These are phyloP conservation scores for Cyclargus thomasi DNA, from an alignment of 1,140 invertebrate species.

Conservation along the genomic window DNA sequence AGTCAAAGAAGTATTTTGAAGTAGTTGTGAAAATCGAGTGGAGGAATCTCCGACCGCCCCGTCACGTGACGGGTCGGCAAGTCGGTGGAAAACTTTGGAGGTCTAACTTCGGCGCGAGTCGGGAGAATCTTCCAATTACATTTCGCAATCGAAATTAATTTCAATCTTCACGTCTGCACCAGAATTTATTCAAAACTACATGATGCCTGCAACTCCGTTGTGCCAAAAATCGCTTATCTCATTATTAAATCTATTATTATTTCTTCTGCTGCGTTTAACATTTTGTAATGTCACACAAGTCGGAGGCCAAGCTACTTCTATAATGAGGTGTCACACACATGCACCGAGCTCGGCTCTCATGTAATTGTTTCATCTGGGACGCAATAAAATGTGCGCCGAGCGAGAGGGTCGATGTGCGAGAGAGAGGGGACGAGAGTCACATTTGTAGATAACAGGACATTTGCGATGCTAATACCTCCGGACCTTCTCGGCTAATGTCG, in stretches of 20 bases:
- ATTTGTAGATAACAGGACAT: not conserved
- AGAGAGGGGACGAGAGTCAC: not conserved
- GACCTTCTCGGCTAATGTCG: not conserved
- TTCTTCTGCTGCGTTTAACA: not conserved
- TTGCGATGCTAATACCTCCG: not conserved
- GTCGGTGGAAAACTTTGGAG: too few species aligned
- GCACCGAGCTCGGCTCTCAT: not conserved
- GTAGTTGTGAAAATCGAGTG: too few species aligned
- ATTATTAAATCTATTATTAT: not conserved
- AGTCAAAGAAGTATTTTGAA: too few species aligned
- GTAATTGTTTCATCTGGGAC: not conserved
- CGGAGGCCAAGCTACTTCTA: not conserved
- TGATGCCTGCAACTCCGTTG: too few species aligned
- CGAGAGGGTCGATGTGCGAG: not conserved
- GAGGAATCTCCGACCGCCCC: too few species aligned
- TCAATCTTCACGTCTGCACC: not conserved
- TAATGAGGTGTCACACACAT: not conserved
- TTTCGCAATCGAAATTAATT: not conserved
- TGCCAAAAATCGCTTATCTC: too few species aligned
- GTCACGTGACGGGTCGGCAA: too few species aligned
- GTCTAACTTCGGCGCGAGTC: too few species aligned
- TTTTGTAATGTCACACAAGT: not conserved
- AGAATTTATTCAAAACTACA: too few species aligned
- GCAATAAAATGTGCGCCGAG: not conserved
- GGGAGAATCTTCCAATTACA: too few species aligned